Evolutionary conservation across 2,888 invertebrate species (phyloP), one percentile per base, ranked within the genome.

Genomic region (Caenorhabditis angaria): DNA sequence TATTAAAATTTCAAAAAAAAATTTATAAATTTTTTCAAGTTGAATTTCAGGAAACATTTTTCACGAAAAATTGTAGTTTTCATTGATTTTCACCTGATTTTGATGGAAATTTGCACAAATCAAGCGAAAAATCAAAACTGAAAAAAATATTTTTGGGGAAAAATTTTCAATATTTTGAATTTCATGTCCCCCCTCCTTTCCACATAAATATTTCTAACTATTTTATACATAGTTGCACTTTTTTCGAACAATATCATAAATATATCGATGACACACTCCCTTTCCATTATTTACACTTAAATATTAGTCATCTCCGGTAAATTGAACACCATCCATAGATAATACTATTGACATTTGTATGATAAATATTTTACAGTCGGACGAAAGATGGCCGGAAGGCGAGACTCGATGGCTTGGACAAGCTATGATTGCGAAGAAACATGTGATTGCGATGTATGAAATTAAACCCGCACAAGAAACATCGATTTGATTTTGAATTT

Each of bases 341-440:
- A 32, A 10, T 32, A 32, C 32, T 32, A 41, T 41, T 41, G 41
- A 41, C 41, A 50, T 50, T 24, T 50, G 22, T 3, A 50, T 22
- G 50, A 24, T 55, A 55, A 28, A 29, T n/a, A 22, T 32, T 32
- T 56, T 35, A 24, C 56, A 71, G 68, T 57, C 68, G 8, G 72
- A 68, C n/a, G 72, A 72, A 55, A 57, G 65, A 18, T 72, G 72
- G 72, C 27, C 32, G 4, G 18, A 54, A 5, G 56, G 18, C 14
- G 55, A 41, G 24, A 18, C 29, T 8, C 61, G 72, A 18, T 57
- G 55, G 41, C 55, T 72, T 27, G 72, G 72, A 14, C 72, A 72
- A 54, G 72, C 68, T 20, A 68, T 68, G 68, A 68, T 72, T 5
- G 29, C 72, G 53, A 67, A 68, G 24, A 64, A 61, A 20, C 54